Evolutionary conservation across 2,888 invertebrate species (phyloP).

Genomic region (Drosophila siamana): DNA sequence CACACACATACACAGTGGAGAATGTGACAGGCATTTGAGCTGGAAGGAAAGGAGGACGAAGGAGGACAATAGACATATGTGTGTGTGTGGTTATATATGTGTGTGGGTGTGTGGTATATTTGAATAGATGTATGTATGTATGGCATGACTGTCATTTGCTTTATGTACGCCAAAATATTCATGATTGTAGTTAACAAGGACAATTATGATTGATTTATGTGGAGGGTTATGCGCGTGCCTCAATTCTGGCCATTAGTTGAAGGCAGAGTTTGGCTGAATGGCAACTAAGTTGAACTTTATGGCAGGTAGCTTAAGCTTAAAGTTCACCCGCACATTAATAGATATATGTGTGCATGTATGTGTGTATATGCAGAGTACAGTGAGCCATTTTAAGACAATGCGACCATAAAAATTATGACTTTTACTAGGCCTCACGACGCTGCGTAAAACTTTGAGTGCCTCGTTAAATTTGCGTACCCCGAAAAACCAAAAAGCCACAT

Average conservation of each 20-base stretch:
- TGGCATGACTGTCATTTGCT: conserved; percentile 79
- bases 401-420: conserved; percentile 60
- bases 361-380: conserved; percentile 22
- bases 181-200: conserved; percentile 82
- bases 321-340: conserved; percentile 31
- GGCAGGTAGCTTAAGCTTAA: conserved; percentile 54
- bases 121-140: conserved; percentile 40
- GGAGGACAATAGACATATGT: conserved; percentile 21
- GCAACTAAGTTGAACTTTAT: conserved; percentile 56
- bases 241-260: conserved; percentile 54
- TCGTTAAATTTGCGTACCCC: conserved; percentile 61
- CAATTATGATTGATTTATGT: conserved; percentile 81
- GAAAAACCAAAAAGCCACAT: conserved; percentile 38
- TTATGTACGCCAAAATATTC: conserved; percentile 78
- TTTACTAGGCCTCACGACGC: conserved; percentile 49
- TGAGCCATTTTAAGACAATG: conserved; percentile 52
- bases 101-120: conserved; percentile 57
- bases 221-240: conserved; percentile 57
- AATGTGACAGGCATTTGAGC: conserved; percentile 33
- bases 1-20: conserved; percentile 24
- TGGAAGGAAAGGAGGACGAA: not conserved
- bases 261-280: conserved; percentile 27
- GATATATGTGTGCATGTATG: too few relatives aligned
- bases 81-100: conserved; percentile 47
- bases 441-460: conserved; percentile 61